A percentile compares a stretch with the other conserved stretches of the same genome.
Conservation (phyloP, 2,888 invertebrate species). For the Spialia ferax region DNA sequence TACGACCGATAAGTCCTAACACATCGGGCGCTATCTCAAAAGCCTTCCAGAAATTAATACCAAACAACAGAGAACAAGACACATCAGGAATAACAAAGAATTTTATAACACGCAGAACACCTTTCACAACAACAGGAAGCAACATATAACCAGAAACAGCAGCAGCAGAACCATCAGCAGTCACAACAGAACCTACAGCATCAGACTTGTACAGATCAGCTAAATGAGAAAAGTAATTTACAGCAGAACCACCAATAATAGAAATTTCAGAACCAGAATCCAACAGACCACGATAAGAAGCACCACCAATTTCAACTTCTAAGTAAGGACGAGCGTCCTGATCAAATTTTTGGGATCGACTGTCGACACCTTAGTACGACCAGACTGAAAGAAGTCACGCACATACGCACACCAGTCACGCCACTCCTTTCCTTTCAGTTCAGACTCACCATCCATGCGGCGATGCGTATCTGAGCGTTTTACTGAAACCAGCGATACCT, state of each 20-base stretch:
- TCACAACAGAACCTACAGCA: slow-evolving; percentile 6
- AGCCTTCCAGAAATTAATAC: slow-evolving; percentile 34
- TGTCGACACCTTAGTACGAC: not conserved
- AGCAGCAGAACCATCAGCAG: slow-evolving; percentile 22
- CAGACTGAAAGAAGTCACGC: not conserved
- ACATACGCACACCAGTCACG: not conserved
- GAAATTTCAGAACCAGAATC: slow-evolving; percentile 23
- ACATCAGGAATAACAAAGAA: slow-evolving; percentile 30
- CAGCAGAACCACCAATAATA: slow-evolving; percentile 11
- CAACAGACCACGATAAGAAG: not conserved
- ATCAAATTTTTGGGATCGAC: not conserved
- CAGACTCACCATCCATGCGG: not conserved
- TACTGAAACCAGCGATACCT: not conserved
- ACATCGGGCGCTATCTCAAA: slow-evolving; percentile 18
- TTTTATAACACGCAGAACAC: slow-evolving; percentile 10
- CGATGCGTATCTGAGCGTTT: not conserved
- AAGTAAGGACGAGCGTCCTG: slow-evolving; percentile 9
- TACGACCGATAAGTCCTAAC: not conserved
- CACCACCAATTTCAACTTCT: not conserved
- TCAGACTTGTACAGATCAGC: not conserved
- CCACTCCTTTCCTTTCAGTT: not conserved
- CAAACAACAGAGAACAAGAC: slow-evolving; percentile 17
- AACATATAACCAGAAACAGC: slow-evolving; percentile 27
- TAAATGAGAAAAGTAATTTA: not conserved
- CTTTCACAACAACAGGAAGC: slow-evolving; percentile 28